Evolutionary conservation across 2,888 invertebrate species (phyloP), one percentile per base, ranked within the genome.

Genomic region (Seira musarum): DNA sequence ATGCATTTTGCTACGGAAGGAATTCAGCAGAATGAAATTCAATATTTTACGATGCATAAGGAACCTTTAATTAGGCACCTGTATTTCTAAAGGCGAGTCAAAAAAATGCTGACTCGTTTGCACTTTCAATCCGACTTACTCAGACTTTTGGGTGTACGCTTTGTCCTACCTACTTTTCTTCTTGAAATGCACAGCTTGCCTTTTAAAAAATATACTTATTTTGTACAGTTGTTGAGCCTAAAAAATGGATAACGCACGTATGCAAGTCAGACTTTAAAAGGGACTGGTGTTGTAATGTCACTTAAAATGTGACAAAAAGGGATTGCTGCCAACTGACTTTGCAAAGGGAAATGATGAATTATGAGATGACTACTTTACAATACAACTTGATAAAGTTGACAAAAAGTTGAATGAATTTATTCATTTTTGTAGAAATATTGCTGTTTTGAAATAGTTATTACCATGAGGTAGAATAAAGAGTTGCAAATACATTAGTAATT

Each of bases 221-320:
- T n/a, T n/a, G n/a, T n/a, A n/a, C n/a, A n/a, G n/a, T n/a, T n/a
- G n/a, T n/a, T n/a, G n/a, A n/a, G n/a, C n/a, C n/a, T n/a, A n/a
- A n/a, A n/a, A n/a, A n/a, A n/a, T n/a, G n/a, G n/a, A n/a, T n/a
- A n/a, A n/a, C n/a, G n/a, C n/a, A n/a, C n/a, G n/a, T n/a, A n/a
- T n/a, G n/a, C n/a, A n/a, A n/a, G n/a, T n/a, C n/a, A n/a, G n/a
- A n/a, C n/a, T n/a, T n/a, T n/a, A 40, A 40, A 8, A 40, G 13
- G n/a, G 63, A 24, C 63, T 63, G 22, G 63, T 63, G 63, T 63
- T 63, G 63, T 63, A 63, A 24, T 63, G 63, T 63, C 63, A 63
- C 24, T 63, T 13, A 40, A 63, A 24, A 63, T 63, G 63, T 63
- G 63, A 63, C 63, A 63, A 63, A 40, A 63, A 22, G 63, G 13